Conservation (phyloP, 2,797 vertebrate genomes). For the Callimico goeldii region DNA sequence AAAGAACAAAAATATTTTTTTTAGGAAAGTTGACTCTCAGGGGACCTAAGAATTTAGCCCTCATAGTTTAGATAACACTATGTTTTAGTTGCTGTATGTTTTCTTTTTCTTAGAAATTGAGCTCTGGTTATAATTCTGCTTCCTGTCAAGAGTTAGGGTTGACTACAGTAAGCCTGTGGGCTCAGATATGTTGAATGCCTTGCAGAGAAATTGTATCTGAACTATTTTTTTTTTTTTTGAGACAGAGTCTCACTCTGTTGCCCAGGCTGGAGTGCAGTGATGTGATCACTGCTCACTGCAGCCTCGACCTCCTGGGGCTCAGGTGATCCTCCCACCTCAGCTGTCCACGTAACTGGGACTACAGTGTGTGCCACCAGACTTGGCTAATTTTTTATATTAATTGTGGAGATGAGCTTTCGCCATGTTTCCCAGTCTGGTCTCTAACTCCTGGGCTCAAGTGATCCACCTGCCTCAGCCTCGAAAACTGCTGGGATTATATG, state of each 20-base stretch:
- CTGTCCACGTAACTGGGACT: background rate
- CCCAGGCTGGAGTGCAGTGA: background rate
- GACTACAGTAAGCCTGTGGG: constrained; percentile 64
- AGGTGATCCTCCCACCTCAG: background rate
- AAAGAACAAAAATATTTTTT: constrained; percentile 79
- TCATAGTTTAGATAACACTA: constrained; percentile 69
- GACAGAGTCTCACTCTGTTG: background rate
- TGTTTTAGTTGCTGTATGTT: constrained; percentile 74
- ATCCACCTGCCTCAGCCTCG: background rate
- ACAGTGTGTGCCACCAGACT: background rate
- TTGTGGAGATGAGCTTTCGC: background rate
- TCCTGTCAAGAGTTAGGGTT: constrained; percentile 68
- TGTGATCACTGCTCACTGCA: background rate
- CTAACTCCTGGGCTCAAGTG: background rate
- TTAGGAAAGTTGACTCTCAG: constrained; percentile 74
- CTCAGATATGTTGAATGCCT: constrained; percentile 7
- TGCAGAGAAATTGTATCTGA: constrained; percentile 41
- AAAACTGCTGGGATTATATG: background rate
- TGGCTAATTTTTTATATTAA: background rate
- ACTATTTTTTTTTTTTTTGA: background rate
- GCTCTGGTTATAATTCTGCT: constrained; percentile 64
- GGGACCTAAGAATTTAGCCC: constrained; percentile 55
- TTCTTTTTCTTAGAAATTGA: constrained; percentile 72
- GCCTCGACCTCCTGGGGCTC: background rate
- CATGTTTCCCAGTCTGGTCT: background rate